Percentiles rank a stretch among this genome's conserved stretches.
phyloP scores from a whole-genome alignment of 2,113 vertebrate species.

The Clarias macrocephalus region DNA sequence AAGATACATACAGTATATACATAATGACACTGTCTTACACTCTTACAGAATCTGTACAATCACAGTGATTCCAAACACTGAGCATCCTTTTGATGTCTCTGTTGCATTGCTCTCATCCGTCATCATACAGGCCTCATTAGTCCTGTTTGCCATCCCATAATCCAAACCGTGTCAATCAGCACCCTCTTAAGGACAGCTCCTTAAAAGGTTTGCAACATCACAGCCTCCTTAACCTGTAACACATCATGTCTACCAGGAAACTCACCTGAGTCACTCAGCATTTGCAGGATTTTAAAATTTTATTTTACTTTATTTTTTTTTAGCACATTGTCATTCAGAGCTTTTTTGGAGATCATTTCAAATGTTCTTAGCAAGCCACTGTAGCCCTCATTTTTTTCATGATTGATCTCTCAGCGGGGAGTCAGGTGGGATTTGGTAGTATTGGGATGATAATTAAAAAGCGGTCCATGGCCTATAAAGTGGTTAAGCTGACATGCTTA shows the following conservation, averaged over 20 bases:
- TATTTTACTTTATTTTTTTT: neutral
- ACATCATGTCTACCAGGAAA: slow-evolving; percentile 21
- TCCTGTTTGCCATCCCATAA: neutral
- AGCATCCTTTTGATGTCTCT: neutral
- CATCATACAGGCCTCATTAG: neutral
- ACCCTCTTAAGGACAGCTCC: neutral
- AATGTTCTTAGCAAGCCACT: slow-evolving; percentile 14
- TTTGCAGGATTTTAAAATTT: neutral
- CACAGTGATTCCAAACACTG: neutral
- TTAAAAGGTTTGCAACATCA: slow-evolving; percentile 9
- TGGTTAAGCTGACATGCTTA: slow-evolving; percentile 20
- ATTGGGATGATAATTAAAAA: slow-evolving; percentile 15
- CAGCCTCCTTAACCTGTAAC: slow-evolving; percentile 3
- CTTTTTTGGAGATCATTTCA: slow-evolving; percentile 22
- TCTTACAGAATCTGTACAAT: neutral
- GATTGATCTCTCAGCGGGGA: slow-evolving; percentile 25
- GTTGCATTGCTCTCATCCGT: neutral
- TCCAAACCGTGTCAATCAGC: neutral
- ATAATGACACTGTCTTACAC: neutral
- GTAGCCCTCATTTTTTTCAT: slow-evolving; percentile 2
- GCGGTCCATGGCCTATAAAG: slow-evolving; percentile 15
- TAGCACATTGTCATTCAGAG: neutral
- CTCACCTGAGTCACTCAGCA: neutral
- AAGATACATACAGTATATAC: neutral
- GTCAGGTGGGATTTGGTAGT: slow-evolving; percentile 29